Base-by-base conservation (phyloP, 2,888 invertebrate genomes). In the Endotricha flammealis region DNA sequence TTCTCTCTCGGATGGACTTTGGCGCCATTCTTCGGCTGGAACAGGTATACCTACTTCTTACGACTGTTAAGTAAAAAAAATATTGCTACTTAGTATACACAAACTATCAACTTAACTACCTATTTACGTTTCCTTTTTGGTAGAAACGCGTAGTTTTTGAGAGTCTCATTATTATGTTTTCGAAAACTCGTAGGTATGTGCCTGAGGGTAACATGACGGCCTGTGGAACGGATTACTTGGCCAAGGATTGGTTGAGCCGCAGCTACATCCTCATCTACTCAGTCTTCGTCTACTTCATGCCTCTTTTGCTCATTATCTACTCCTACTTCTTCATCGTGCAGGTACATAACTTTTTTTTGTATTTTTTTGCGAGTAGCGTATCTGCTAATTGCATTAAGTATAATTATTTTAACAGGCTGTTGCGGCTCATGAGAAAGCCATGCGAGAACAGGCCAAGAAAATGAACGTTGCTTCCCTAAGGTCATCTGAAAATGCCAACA, bases 131-230 rank as follows among this genome's bases (percentile, higher is more conserved):
- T n/a, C n/a, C n/a, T n/a, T n/a, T n/a, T n/a, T n/a, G n/a, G n/a
- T n/a, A n/a, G n/a, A n/a, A n/a, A n/a, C n/a, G n/a, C n/a, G n/a
- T n/a, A n/a, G n/a, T n/a, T n/a, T n/a, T n/a, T n/a, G n/a, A n/a
- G n/a, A n/a, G n/a, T n/a, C n/a, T n/a, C n/a, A n/a, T n/a, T n/a
- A n/a, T n/a, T n/a, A n/a, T n/a, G n/a, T n/a, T n/a, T n/a, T n/a
- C n/a, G n/a, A n/a, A n/a, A n/a, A 8, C 11, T 39, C 52, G 46
- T 70, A 94, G 94, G 69, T 96, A 96, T 70, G 95, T 96, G 30
- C 96, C 96, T 5, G 97, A 97, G 80, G 97, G 96, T 42, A 96
- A 96, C 81, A 93, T 96, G 92, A 96, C 96, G 28, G 95, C 95
- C 20, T 97, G 97, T 65, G 96, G 96, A 38, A 96, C 96, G 36